These are phyloP conservation scores for Phragmatobia fuliginosa DNA, from an alignment of 2,888 invertebrate species.

Conservation along the genomic window DNA sequence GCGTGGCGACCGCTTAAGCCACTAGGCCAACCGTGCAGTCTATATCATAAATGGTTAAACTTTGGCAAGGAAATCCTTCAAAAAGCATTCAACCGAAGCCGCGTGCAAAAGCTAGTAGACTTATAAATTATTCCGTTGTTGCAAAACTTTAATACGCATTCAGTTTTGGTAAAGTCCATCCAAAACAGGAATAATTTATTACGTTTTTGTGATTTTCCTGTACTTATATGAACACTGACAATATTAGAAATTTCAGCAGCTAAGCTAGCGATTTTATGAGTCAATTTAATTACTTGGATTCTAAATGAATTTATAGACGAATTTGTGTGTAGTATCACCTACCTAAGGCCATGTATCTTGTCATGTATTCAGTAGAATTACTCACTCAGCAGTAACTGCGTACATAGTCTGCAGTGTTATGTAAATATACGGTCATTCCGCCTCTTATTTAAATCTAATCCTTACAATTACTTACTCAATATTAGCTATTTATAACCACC, in stretches of 20 bases:
- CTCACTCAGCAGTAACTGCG: not conserved
- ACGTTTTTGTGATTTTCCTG: not conserved
- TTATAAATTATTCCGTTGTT: constrained; percentile 11
- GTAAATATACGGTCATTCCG: constrained; percentile 15
- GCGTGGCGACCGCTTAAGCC: too few species aligned
- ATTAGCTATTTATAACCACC: constrained; percentile 11
- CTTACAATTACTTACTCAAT: constrained; percentile 7
- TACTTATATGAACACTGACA: not conserved
- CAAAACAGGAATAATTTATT: constrained; percentile 7
- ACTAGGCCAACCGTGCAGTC: too few species aligned
- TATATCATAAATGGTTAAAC: too few species aligned
- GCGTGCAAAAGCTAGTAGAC: too few species aligned
- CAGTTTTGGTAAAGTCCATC: not conserved
- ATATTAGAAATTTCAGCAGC: not conserved
- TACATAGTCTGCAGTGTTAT: constrained; percentile 4
- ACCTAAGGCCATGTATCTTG: not conserved
- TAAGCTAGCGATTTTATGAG: not conserved
- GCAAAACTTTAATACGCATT: constrained; percentile 10
- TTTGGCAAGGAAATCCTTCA: too few species aligned
- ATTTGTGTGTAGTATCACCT: too few species aligned
- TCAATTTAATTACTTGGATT: not conserved
- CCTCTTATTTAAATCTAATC: constrained; percentile 16
- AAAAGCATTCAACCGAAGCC: too few species aligned
- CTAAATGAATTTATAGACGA: not conserved
- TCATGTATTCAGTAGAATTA: not conserved